A percentile compares a stretch with the other conserved stretches of the same genome.
Evolutionary conservation across 2,113 vertebrate species (phyloP).

Genomic region (Psephotus haematonotus): DNA sequence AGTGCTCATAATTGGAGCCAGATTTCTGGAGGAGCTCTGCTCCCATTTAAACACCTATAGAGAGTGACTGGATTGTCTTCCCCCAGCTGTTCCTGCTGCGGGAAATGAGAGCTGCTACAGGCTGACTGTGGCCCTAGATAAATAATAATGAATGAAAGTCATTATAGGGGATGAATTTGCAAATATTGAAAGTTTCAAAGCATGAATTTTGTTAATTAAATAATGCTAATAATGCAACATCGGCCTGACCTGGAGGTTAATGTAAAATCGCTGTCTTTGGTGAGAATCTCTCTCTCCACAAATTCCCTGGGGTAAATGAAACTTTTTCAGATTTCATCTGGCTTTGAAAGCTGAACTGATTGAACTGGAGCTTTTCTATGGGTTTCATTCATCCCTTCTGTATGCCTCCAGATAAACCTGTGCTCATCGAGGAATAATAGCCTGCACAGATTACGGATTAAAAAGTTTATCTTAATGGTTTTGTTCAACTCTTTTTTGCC

Average conservation of each 20-base stretch:
- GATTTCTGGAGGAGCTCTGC: conserved; percentile 33
- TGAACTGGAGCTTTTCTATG: conserved; percentile 5
- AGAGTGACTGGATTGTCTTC: conserved; percentile 41
- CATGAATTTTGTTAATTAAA: conserved; percentile 59
- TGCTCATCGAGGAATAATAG: not conserved
- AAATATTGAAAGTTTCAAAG: conserved; percentile 64
- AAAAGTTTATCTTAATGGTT: not conserved
- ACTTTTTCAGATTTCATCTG: conserved; percentile 6
- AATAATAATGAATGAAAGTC: conserved; percentile 63
- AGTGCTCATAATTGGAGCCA: conserved; percentile 42
- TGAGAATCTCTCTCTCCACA: conserved; percentile 34
- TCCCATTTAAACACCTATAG: conserved; percentile 43
- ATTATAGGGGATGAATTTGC: conserved; percentile 47
- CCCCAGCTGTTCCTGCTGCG: not conserved
- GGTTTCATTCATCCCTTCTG: not conserved
- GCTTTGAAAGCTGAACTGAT: conserved; percentile 35
- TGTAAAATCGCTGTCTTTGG: not conserved
- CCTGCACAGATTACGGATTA: not conserved
- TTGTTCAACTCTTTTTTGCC: not conserved
- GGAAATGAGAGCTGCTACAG: conserved; percentile 28
- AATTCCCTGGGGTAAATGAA: conserved; percentile 40
- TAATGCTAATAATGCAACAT: conserved; percentile 30
- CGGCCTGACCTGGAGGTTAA: conserved; percentile 50
- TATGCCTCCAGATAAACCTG: not conserved
- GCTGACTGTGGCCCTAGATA: conserved; percentile 7